Percentiles rank a stretch among this genome's conserved stretches.
phyloP scores from a whole-genome alignment of 2,797 vertebrate species.

The Neostethus bicornis region DNA sequence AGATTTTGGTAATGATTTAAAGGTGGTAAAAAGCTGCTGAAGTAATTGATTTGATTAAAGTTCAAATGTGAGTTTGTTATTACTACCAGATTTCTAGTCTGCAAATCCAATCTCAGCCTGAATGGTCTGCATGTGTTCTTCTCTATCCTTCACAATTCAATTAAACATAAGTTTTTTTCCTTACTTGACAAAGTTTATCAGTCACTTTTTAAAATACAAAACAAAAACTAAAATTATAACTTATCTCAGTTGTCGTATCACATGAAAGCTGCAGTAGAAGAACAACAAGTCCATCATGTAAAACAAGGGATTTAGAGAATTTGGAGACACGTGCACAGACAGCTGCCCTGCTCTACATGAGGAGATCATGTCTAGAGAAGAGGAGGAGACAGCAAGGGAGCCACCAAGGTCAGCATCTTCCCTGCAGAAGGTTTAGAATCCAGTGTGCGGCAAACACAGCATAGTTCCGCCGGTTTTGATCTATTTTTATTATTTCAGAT shows the following conservation, averaged over 20 bases:
- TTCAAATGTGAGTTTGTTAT: too few relatives aligned
- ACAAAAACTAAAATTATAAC: too few relatives aligned
- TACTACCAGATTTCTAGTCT: too few relatives aligned
- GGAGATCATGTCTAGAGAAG: slow-evolving; percentile 56
- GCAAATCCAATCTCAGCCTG: too few relatives aligned
- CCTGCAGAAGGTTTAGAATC: slow-evolving; percentile 14
- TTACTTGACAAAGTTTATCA: too few relatives aligned
- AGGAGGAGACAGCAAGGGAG: slow-evolving; percentile 35
- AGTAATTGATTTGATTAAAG: too few relatives aligned
- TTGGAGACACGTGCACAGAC: slow-evolving; percentile 64
- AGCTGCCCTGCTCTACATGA: slow-evolving; percentile 57
- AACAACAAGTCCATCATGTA: slow-evolving; percentile 26
- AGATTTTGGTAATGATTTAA: too few relatives aligned
- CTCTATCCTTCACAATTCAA: too few relatives aligned
- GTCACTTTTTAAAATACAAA: too few relatives aligned
- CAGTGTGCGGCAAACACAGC: slow-evolving; percentile 20
- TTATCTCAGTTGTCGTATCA: neutral
- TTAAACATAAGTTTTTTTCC: too few relatives aligned
- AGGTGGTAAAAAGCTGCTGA: too few relatives aligned
- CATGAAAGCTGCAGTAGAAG: slow-evolving; percentile 10
- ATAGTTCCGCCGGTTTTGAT: slow-evolving; percentile 16
- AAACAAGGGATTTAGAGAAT: slow-evolving; percentile 62
- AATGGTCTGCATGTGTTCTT: too few relatives aligned
- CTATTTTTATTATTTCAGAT: neutral
- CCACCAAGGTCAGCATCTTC: slow-evolving; percentile 29